Evolutionary conservation across 1,140 invertebrate species (phyloP), one percentile per base, ranked within the genome.

Genomic region (Ridgeia piscesae): DNA sequence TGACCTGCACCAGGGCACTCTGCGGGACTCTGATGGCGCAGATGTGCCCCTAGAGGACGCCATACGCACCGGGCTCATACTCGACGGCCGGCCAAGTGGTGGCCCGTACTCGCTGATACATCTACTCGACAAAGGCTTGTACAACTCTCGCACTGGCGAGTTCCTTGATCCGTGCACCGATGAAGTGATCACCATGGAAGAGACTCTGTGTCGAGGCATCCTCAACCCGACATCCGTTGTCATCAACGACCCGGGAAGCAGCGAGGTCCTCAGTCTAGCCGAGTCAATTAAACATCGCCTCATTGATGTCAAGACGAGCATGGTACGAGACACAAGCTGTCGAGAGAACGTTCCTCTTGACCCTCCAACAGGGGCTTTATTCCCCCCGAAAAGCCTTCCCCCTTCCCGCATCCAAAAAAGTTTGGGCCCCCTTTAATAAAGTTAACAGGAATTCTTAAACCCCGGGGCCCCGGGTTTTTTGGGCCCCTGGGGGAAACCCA

Each of bases 361-460:
- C 98, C 8, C 77, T 92, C n/a, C 34, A n/a, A 92, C n/a, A 91
- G 93, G 33, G 92, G 93, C 34, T 92, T 93, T 35, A 42, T 93
- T 1, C 92, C 92, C 89, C 89, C 93, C 17, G n/a, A n/a, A 92
- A n/a, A 95, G 97, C 98, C 1, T 92, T 98, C n/a, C n/a, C n/a
- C n/a, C n/a, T n/a, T n/a, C n/a, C n/a, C n/a, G n/a, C n/a, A n/a
- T n/a, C n/a, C n/a, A n/a, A n/a, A n/a, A n/a, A n/a, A n/a, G n/a
- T n/a, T n/a, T n/a, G n/a, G n/a, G n/a, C n/a, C n/a, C 95, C 98
- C 0, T 98, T 98, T 94, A 97, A 98, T 93, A 97, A n/a, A 98
- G 91, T 96, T 96, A 92, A 97, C 97, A 0, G 98, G 98, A 98
- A 96, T 97, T 98, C n/a, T 97, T 97, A 33, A 98, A 98, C 58